Evolutionary conservation across 2,888 invertebrate species (phyloP).

Genomic region (Lacanobia wlatinum): DNA sequence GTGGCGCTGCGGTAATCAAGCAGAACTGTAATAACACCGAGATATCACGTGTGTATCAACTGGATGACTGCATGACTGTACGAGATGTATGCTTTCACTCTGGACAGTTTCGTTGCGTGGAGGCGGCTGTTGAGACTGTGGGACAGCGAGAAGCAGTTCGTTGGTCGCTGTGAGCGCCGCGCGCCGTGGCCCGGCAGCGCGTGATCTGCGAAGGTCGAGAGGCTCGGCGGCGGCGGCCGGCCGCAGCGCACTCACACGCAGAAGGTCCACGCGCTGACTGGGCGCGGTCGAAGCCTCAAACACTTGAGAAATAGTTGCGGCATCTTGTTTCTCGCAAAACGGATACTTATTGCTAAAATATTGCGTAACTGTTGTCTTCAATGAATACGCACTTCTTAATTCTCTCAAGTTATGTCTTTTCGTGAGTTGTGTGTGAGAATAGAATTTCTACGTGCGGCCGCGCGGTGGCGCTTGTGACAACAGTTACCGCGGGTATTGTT

Average conservation of each 20-base stretch:
- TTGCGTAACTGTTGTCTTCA: background rate
- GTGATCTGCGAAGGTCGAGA: constrained; percentile 39
- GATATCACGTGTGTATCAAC: background rate
- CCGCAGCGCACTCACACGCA: constrained; percentile 7
- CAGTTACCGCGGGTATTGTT: constrained; percentile 48
- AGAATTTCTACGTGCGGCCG: background rate
- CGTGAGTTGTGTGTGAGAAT: background rate
- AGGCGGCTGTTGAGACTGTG: background rate
- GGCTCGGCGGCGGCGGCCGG: constrained; percentile 6
- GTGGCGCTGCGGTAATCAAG: constrained; percentile 33
- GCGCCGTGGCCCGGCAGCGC: constrained; percentile 14
- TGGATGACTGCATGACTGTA: background rate
- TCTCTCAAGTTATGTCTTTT: background rate
- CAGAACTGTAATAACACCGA: constrained; percentile 19
- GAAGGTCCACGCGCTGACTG: constrained; percentile 27
- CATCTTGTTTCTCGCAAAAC: background rate
- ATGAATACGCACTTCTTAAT: background rate
- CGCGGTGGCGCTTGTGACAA: constrained; percentile 12
- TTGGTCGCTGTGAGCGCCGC: background rate
- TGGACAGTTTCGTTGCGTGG: no score
- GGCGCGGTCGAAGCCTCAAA: background rate
- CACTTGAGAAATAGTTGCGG: background rate
- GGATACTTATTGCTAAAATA: background rate
- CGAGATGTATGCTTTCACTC: background rate
- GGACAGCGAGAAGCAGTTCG: background rate